Evolutionary conservation across 2,888 invertebrate species (phyloP).

Genomic region (Nomada ruficornis): DNA sequence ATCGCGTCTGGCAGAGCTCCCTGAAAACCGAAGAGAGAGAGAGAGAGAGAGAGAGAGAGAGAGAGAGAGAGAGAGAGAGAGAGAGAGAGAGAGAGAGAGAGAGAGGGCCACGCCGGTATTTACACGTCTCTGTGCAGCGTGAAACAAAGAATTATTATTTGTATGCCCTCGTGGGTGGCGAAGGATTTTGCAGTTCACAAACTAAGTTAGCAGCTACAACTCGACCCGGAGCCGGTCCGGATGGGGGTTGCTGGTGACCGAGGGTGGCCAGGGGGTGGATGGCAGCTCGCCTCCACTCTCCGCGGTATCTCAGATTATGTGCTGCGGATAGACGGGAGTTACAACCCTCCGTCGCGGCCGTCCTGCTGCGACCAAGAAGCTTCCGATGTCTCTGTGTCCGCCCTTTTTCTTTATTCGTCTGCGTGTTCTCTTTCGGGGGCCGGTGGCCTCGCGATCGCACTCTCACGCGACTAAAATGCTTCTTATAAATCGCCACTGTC

Average conservation of each 20-base stretch:
- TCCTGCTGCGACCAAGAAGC: constrained; percentile 54
- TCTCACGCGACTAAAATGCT: constrained; percentile 52
- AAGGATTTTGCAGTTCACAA: constrained; percentile 83
- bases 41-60: constrained; percentile 61
- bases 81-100: not conserved
- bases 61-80: no score
- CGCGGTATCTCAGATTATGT: constrained; percentile 79
- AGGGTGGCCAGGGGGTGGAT: constrained; percentile 44
- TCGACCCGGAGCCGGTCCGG: constrained; percentile 62
- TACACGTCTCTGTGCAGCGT: constrained; percentile 80
- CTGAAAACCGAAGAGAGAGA: constrained; percentile 65
- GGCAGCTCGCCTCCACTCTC: constrained; percentile 42
- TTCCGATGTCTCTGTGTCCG: constrained; percentile 30
- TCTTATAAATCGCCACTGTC: constrained; percentile 73
- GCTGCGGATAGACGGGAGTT: constrained; percentile 76
- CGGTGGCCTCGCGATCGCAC: constrained; percentile 60
- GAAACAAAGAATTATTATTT: constrained; percentile 84
- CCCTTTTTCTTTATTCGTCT: not conserved
- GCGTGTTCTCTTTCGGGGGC: not conserved
- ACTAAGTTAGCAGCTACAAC: constrained; percentile 82
- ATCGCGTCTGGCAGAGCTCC: constrained; percentile 62
- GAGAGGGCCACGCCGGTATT: constrained; percentile 78
- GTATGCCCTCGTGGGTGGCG: constrained; percentile 80
- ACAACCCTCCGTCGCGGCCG: constrained; percentile 60
- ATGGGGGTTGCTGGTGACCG: constrained; percentile 53